phyloP scores from a whole-genome alignment of 2,113 vertebrate genomes.

The Gymnarchus niloticus region DNA sequence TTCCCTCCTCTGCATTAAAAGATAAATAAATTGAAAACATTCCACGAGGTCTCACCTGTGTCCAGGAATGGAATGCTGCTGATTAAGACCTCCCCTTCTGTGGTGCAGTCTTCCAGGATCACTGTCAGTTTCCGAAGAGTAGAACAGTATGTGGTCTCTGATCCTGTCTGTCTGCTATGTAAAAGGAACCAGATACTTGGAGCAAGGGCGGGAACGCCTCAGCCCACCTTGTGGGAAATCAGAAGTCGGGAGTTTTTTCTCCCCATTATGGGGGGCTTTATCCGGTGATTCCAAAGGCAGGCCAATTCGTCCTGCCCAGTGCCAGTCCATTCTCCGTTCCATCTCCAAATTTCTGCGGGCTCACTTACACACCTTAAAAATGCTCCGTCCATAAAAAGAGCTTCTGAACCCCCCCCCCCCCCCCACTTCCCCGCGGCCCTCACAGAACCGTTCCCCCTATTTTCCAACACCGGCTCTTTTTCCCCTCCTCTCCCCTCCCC shows the following conservation, averaged over 20 bases:
- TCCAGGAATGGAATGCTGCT: neutral
- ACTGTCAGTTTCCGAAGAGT: neutral
- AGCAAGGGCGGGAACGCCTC: neutral
- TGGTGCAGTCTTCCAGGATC: neutral
- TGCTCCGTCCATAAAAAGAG: neutral
- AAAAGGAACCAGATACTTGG: neutral
- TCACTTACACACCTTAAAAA: neutral
- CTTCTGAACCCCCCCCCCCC: neutral
- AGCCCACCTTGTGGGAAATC: neutral
- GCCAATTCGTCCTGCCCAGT: neutral
- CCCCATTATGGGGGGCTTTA: neutral
- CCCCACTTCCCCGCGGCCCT: no score
- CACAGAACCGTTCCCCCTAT: no score
- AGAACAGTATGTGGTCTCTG: neutral
- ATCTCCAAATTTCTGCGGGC: neutral
- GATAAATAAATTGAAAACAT: neutral
- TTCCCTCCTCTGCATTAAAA: neutral
- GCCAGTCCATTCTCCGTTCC: neutral
- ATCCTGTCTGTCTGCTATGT: neutral
- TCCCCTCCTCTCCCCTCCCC: no score
- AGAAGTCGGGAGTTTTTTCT: neutral
- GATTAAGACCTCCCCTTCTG: neutral
- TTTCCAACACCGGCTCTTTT: no score
- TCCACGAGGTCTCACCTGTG: neutral
- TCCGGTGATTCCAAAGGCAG: neutral